These are phyloP conservation scores for Cephus rjabovi DNA, from an alignment of 2,888 invertebrate species.

Conservation along the genomic window DNA sequence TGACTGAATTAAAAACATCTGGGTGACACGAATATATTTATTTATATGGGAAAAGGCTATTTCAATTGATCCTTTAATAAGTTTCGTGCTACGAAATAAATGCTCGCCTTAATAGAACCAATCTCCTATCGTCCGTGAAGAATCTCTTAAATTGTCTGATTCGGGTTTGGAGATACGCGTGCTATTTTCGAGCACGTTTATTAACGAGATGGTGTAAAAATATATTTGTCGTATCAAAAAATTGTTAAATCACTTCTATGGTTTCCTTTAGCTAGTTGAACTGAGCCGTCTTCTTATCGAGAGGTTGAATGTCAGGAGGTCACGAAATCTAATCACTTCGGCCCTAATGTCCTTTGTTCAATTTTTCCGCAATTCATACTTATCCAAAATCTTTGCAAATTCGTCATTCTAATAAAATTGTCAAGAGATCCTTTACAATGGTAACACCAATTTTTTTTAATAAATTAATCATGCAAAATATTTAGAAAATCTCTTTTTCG, in stretches of 20 bases:
- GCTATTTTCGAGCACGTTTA: not conserved
- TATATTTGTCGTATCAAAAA: not conserved
- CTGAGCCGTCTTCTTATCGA: conserved; percentile 9
- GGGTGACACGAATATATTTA: not conserved
- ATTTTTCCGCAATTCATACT: not conserved
- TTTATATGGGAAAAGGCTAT: not conserved
- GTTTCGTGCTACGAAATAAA: not conserved
- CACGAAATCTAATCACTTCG: conserved; percentile 16
- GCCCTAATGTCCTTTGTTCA: not conserved
- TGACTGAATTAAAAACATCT: not conserved
- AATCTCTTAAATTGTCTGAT: not conserved
- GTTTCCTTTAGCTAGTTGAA: not conserved
- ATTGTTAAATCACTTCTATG: not conserved
- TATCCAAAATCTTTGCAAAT: not conserved
- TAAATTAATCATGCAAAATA: not conserved
- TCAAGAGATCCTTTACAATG: not conserved
- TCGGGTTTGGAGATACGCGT: not conserved
- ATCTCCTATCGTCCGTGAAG: not conserved
- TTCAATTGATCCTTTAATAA: not conserved
- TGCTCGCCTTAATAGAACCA: not conserved
- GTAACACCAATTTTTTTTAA: not conserved
- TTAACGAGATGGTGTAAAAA: not conserved
- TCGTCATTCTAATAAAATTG: not conserved
- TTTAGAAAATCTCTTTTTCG: not conserved
- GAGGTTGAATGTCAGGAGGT: conserved; percentile 16